These are phyloP conservation scores for Sarcophaga subvicina DNA, from an alignment of 2,888 invertebrate genomes.

Conservation along the genomic window DNA sequence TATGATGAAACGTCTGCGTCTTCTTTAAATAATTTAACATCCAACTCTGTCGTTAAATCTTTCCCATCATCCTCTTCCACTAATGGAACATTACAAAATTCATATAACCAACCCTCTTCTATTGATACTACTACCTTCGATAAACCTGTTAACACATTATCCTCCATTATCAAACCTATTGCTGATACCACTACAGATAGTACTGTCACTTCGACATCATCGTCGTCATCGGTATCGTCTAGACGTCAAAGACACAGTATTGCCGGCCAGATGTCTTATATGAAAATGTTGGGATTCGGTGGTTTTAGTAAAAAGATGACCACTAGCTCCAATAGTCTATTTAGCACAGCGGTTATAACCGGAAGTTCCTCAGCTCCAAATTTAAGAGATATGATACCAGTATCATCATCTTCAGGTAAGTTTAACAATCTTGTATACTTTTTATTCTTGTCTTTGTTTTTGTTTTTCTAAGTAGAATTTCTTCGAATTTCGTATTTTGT, in stretches of 20 bases:
- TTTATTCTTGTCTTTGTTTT: not conserved
- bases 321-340: constrained; percentile 91
- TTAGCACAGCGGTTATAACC: constrained; percentile 97
- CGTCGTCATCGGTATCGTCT: constrained; percentile 82
- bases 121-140: constrained; percentile 68
- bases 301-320: constrained; percentile 87
- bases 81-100: constrained; percentile 12
- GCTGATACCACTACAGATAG: constrained; percentile 79
- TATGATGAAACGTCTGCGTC: constrained; percentile 62
- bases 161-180: constrained; percentile 72
- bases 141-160: constrained; percentile 51
- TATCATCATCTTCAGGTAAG: constrained; percentile 89
- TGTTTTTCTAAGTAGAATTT: not conserved
- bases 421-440: constrained; percentile 51
- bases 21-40: constrained; percentile 65
- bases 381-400: constrained; percentile 93
- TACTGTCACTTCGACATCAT: constrained; percentile 78
- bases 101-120: constrained; percentile 46
- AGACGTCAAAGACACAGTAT: constrained; percentile 97
- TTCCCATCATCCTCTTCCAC: constrained; percentile 32
- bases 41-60: constrained; percentile 53
- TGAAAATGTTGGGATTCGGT: constrained; percentile 92
- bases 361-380: constrained; percentile 96
- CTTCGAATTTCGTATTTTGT: no score
- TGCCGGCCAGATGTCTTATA: constrained; percentile 97